Conservation (phyloP, 1,140 invertebrate genomes). For the Stegodyphus dumicola region DNA sequence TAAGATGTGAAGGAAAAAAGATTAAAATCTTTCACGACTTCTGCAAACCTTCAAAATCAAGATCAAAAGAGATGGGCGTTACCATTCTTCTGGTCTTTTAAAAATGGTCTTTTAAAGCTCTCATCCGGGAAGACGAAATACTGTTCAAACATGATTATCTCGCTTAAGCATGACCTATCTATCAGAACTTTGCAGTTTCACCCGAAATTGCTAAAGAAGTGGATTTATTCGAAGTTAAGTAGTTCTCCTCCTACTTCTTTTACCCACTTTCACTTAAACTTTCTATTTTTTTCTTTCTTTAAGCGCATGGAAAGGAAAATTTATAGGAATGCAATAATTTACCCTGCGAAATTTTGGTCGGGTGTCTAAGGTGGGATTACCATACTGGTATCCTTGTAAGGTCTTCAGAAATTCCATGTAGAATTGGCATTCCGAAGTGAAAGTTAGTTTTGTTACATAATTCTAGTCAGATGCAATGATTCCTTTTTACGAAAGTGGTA, state of each 20-base stretch:
- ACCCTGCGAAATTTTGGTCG: too few relatives aligned
- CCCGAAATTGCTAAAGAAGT: background rate
- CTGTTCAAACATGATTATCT: conserved; percentile 8
- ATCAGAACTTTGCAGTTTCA: conserved; percentile 7
- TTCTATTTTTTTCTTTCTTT: background rate
- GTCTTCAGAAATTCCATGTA: too few relatives aligned
- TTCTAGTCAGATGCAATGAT: too few relatives aligned
- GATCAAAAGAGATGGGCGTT: background rate
- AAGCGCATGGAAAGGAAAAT: background rate
- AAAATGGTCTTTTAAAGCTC: background rate
- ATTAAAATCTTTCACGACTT: background rate
- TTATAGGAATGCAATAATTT: conserved; percentile 20
- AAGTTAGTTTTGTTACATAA: too few relatives aligned
- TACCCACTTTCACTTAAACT: background rate
- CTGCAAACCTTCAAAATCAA: background rate
- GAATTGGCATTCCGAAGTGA: too few relatives aligned
- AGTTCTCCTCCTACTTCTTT: conserved; percentile 3
- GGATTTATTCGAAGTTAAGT: conserved; percentile 12
- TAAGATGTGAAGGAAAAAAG: background rate
- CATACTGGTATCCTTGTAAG: too few relatives aligned
- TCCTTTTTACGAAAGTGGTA: background rate
- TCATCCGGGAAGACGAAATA: background rate
- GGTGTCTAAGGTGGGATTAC: too few relatives aligned
- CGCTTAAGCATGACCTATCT: conserved; percentile 17
- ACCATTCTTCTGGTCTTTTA: background rate